A percentile compares a stretch with the other conserved stretches of the same genome.
Conservation (phyloP, 2,113 vertebrate species). For the Salvelinus fontinalis region DNA sequence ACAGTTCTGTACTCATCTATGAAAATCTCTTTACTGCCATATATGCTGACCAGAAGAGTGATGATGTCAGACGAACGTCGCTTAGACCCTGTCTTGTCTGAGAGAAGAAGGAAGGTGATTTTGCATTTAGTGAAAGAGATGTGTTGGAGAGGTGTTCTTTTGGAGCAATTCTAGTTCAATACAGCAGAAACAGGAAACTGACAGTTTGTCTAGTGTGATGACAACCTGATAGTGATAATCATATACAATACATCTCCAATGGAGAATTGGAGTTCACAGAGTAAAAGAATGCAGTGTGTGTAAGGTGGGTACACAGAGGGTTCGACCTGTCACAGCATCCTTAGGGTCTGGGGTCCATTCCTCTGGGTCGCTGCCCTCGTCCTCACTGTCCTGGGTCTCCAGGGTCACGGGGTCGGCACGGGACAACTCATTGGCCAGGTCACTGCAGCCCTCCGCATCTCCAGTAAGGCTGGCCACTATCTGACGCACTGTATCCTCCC, state of each 20-base stretch:
- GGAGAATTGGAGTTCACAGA: too few relatives aligned
- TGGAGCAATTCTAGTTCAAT: too few relatives aligned
- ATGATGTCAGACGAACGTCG: constrained; percentile 96
- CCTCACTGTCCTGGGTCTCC: constrained; percentile 96
- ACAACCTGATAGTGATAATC: not conserved
- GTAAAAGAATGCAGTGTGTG: too few relatives aligned
- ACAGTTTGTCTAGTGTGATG: not conserved
- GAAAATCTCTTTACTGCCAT: constrained; percentile 96
- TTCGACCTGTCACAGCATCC: constrained; percentile 90
- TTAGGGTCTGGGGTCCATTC: constrained; percentile 95
- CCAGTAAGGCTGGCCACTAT: constrained; percentile 94
- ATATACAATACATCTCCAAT: too few relatives aligned
- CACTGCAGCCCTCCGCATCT: constrained; percentile 88
- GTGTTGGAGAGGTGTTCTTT: too few relatives aligned
- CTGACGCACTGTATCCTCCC: constrained; percentile 95
- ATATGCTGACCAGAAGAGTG: constrained; percentile 97
- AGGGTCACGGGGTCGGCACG: constrained; percentile 90
- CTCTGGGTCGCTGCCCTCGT: constrained; percentile 87
- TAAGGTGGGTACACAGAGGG: not conserved
- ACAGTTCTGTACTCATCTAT: constrained; percentile 94
- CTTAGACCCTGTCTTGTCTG: constrained; percentile 90
- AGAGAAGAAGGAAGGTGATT: too few relatives aligned
- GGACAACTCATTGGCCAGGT: constrained; percentile 91
- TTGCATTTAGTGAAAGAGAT: too few relatives aligned
- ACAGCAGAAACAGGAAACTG: too few relatives aligned